Base-by-base conservation (phyloP, 2,888 invertebrate species). In the Microdon myrmicae region DNA sequence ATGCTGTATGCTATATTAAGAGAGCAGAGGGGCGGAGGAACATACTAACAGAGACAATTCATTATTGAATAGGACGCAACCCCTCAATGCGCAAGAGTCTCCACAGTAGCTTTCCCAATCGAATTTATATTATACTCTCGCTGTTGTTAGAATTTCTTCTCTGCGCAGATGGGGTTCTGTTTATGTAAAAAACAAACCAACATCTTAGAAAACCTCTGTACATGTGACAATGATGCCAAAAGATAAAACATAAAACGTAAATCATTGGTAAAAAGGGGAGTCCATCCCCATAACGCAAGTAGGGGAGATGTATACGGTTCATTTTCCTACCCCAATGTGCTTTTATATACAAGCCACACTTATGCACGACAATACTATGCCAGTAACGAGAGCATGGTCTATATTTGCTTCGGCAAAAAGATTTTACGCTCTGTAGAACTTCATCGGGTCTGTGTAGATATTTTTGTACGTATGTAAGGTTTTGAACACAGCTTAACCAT, bases 31-130 rank as follows among this genome's bases (percentile, higher is more conserved):
- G 44, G 55, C 25, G 39, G 39, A 39, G 29, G 39, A 41, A 39
- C n/a, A n/a, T 44, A 23, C 26, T 12, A 37, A 28, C 14, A 13
- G 34, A 41, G 9, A 35, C 43, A n/a, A n/a, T 43, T 28, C 13
- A 19, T 13, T 22, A 39, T 26, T 20, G 10, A 19, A 12, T 39
- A 14, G 3, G 12, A 26, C 25, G n/a, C n/a, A 29, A 17, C 8
- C 14, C 1, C 35, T 22, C n/a, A 29, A 16, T 38, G 64, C 64
- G 64, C 64, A 64, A 32, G 14, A 47, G 35, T 32, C 37, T 7
- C n/a, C 13, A 19, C 22, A 23, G 44, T 47, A 53, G 58, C 60
- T 61, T 49, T 61, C 44, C 55, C 55, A 61, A 64, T 64, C 41
- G 41, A 51, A 58, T 47, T 53, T 6, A 41, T 19, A 47, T 58